These are phyloP conservation scores for Clistopyga incitator DNA, from an alignment of 2,888 invertebrate species.

Conservation along the genomic window DNA sequence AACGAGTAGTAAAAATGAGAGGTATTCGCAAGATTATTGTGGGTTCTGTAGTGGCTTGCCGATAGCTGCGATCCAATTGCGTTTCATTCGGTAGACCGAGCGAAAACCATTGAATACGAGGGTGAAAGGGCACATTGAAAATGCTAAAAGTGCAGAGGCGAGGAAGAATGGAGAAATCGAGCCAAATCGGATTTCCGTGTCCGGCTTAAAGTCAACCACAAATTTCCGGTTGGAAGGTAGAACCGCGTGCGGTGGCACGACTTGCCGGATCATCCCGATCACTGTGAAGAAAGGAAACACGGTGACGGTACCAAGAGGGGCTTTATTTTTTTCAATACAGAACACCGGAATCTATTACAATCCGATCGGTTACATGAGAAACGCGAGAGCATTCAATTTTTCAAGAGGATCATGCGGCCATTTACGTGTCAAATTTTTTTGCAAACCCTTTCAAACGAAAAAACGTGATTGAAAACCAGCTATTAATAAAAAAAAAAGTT, in stretches of 20 bases:
- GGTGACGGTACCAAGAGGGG: not conserved
- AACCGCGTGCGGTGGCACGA: constrained; percentile 1
- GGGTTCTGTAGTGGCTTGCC: not conserved
- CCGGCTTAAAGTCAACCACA: constrained; percentile 66
- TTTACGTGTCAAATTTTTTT: too few relatives aligned
- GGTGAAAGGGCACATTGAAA: not conserved
- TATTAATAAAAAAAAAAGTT: too few relatives aligned
- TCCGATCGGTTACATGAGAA: too few relatives aligned
- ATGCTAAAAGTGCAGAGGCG: not conserved
- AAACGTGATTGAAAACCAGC: too few relatives aligned
- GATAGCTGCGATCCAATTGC: too few relatives aligned
- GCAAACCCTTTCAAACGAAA: too few relatives aligned
- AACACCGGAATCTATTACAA: not conserved
- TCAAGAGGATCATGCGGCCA: too few relatives aligned
- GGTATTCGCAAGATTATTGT: not conserved
- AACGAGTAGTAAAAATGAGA: not conserved
- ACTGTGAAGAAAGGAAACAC: not conserved
- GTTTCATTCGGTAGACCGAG: not conserved
- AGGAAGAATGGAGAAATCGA: constrained; percentile 68
- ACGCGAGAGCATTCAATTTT: too few relatives aligned
- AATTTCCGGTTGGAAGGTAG: constrained; percentile 69
- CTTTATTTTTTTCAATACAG: not conserved
- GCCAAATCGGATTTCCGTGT: constrained; percentile 74
- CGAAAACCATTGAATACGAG: constrained; percentile 14
- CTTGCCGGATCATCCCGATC: not conserved